Evolutionary conservation across 92 coral and sea anemone species (phyloP).

Genomic region (Diadumene lineata): DNA sequence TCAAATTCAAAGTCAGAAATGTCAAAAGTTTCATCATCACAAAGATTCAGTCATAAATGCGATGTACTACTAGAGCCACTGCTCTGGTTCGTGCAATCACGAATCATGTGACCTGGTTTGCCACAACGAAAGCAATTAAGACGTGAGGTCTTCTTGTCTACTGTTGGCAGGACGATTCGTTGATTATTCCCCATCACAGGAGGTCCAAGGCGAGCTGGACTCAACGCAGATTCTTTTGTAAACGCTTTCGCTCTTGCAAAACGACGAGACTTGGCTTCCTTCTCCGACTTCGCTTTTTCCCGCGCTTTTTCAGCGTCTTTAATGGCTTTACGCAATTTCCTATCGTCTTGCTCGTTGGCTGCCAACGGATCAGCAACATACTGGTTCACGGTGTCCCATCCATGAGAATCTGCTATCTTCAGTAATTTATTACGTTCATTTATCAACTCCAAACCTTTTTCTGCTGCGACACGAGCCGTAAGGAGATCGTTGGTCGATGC

Average conservation of each 20-base stretch:
- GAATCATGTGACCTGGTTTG: constrained; percentile 9
- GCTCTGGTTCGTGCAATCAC: no score
- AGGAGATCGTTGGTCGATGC: no score
- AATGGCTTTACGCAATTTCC: constrained; percentile 11
- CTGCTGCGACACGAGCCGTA: no score
- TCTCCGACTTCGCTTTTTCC: constrained; percentile 3
- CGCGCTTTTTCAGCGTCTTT: constrained; percentile 37
- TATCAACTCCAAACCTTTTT: no score
- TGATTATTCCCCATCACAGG: not conserved
- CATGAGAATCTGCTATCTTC: no score
- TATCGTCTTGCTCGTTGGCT: constrained; percentile 24
- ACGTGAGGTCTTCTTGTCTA: constrained; percentile 10
- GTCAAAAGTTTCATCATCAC: no score
- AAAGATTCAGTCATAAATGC: no score
- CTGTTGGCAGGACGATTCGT: constrained; percentile 1
- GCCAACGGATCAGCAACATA: constrained; percentile 39
- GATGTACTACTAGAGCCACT: no score
- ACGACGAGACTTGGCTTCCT: not conserved
- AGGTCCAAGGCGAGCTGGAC: not conserved
- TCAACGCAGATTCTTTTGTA: not conserved
- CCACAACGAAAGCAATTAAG: constrained; percentile 18
- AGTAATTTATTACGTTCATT: no score
- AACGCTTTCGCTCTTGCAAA: constrained; percentile 4
- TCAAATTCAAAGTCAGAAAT: no score
- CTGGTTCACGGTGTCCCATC: no score